A percentile compares a stretch with the other conserved stretches of the same genome.
Evolutionary conservation across 2,113 vertebrate species (phyloP).

Genomic region (Pituophis catenifer): DNA sequence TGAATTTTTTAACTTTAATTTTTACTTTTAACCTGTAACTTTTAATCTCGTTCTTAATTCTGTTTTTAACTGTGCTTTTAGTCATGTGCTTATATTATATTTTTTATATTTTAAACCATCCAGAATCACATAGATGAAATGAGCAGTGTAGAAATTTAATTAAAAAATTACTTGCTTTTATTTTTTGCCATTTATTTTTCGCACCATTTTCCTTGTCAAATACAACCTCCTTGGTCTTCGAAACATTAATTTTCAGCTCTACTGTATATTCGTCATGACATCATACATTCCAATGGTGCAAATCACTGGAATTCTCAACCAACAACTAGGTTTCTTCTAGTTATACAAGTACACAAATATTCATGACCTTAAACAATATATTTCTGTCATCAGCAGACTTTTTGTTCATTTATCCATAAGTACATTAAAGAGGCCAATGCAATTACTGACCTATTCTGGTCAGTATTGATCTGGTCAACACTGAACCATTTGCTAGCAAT

Average conservation of each 20-base stretch:
- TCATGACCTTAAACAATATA: background rate
- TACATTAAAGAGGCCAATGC: background rate
- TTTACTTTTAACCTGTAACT: background rate
- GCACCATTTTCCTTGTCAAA: background rate
- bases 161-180: background rate
- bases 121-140: background rate
- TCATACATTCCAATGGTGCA: background rate
- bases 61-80: background rate
- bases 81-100: background rate
- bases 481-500: background rate
- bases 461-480: background rate
- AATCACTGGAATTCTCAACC: background rate
- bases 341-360: background rate
- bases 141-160: background rate
- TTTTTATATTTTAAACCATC: background rate
- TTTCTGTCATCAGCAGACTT: background rate
- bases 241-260: background rate
- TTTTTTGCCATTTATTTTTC: background rate
- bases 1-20: background rate
- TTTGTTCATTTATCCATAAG: background rate
- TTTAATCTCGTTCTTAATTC: background rate
- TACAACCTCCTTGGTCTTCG: background rate
- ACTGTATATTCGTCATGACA: background rate
- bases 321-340: background rate
- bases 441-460: background rate